Conservation (phyloP, 1,140 invertebrate genomes). For the Vollenhovia emeryi region DNA sequence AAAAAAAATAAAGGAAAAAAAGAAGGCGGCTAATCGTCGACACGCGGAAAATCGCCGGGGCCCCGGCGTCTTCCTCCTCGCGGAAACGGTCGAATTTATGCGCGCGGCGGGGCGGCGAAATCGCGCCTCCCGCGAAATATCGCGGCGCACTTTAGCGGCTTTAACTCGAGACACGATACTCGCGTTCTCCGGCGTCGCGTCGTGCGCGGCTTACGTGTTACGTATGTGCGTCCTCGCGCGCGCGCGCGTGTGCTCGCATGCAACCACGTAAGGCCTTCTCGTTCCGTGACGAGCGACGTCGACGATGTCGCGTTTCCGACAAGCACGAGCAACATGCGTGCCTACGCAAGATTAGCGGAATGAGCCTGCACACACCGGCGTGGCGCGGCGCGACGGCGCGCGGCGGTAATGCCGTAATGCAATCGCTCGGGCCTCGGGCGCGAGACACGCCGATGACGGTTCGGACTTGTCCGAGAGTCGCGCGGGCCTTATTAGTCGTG, state of each 20-base stretch:
- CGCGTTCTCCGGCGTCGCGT: neutral
- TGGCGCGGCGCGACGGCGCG: too few relatives aligned
- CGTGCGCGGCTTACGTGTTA: constrained; percentile 12
- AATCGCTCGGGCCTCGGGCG: constrained; percentile 12
- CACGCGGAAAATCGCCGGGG: neutral
- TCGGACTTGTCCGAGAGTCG: constrained; percentile 50
- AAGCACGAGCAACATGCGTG: constrained; percentile 72
- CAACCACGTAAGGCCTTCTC: constrained; percentile 70
- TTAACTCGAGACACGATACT: constrained; percentile 46
- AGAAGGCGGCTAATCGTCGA: constrained; percentile 11
- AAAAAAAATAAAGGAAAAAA: too few relatives aligned
- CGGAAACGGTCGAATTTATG: neutral
- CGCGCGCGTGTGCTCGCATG: constrained; percentile 43
- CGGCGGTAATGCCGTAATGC: constrained; percentile 40
- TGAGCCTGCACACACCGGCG: constrained; percentile 50
- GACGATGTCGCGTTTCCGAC: constrained; percentile 74
- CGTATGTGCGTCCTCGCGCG: neutral
- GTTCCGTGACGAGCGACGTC: constrained; percentile 73
- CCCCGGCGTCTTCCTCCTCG: neutral
- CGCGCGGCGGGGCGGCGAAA: neutral
- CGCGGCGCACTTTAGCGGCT: constrained; percentile 29
- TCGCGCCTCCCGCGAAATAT: constrained; percentile 22
- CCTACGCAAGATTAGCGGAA: constrained; percentile 74
- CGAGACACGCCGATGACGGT: neutral
- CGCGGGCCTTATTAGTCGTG: constrained; percentile 29